These are phyloP conservation scores for Hoplias malabaricus DNA, from an alignment of 2,113 vertebrate genomes.

Conservation along the genomic window DNA sequence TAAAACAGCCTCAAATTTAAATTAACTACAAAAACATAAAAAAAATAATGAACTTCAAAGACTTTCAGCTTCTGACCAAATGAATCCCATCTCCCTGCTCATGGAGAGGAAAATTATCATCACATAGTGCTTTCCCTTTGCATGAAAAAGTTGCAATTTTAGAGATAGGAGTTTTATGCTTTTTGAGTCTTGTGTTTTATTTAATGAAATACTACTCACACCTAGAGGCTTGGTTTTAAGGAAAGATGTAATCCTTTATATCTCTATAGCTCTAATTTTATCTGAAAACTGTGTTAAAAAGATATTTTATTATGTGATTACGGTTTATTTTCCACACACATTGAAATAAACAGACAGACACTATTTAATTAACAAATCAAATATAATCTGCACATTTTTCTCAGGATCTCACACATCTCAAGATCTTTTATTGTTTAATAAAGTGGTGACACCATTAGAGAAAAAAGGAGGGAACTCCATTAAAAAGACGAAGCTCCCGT, in stretches of 20 bases:
- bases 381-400: no score
- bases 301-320: no score
- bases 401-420: no score
- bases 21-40: slow-evolving; percentile 35
- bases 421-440: no score
- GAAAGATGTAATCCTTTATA: no score
- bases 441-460: slow-evolving; percentile 21
- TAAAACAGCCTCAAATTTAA: slow-evolving; percentile 30
- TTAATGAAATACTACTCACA: no score
- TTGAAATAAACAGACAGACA: background rate
- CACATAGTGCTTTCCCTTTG: slow-evolving; percentile 24
- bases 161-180: no score
- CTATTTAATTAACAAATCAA: background rate
- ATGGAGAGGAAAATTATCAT: slow-evolving; percentile 25
- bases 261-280: no score
- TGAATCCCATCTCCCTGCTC: background rate
- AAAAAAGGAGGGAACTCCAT: background rate
- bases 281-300: no score
- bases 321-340: background rate
- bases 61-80: slow-evolving; percentile 22
- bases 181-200: no score
- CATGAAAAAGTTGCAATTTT: no score
- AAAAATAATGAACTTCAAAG: slow-evolving; percentile 37
- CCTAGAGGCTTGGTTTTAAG: no score
- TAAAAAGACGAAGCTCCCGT: slow-evolving; percentile 21